Evolutionary conservation across 1,140 invertebrate genomes (phyloP), one percentile per base, ranked within the genome.

Genomic region (Dolichoris vasculosae): DNA sequence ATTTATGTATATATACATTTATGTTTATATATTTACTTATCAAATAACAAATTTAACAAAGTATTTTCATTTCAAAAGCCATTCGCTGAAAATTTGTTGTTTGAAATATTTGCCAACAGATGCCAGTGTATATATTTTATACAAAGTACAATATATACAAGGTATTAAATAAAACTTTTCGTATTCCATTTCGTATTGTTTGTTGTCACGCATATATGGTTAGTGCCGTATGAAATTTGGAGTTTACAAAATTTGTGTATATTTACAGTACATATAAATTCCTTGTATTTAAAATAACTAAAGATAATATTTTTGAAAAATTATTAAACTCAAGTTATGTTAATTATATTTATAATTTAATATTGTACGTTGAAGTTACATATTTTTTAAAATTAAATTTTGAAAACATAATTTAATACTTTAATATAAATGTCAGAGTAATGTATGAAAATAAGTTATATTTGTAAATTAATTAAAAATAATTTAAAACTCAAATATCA

Each of bases 11-110:
- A n/a, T n/a, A n/a, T n/a, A n/a, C n/a, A n/a, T n/a, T n/a, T n/a
- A n/a, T n/a, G n/a, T n/a, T n/a, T n/a, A n/a, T n/a, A n/a, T 35
- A 51, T 51, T 76, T 51, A 76, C 20, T 48, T 76, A 76, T 38
- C 30, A 6, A 48, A 30, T 1, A 76, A 40, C 26, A 38, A 1
- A 26, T 40, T 23, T 30, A 30, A 64, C n/a, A 63, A n/a, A 63
- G 30, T 32, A 35, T 73, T 40, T 40, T 26, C 7, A 7, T 1
- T 11, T 2, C 0, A 6, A 38, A 9, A 26, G 1, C 8, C 38
- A 43, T n/a, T 69, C 11, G 2, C 15, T 32, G 23, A 40, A 40
- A 73, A 43, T 73, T 7, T n/a, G 26, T 43, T 43, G 69, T 35
- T 76, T 76, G 32, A 1, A 76, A 17, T 0, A 32, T 76, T 76